phyloP scores from a whole-genome alignment of 1,140 invertebrate genomes.

The Zaprionus kolodkinae region DNA sequence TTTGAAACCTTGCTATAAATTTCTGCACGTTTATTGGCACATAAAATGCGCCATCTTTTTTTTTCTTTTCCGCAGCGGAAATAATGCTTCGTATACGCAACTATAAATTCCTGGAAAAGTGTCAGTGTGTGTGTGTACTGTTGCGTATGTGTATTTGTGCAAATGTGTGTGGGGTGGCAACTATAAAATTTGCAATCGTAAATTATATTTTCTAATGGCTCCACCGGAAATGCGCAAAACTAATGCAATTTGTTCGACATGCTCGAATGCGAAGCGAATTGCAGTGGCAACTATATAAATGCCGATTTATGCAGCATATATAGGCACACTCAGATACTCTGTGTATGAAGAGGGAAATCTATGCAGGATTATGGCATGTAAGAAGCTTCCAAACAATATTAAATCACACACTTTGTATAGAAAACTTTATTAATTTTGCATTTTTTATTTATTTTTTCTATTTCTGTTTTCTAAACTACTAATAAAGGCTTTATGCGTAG shows the following conservation, averaged over 20 bases:
- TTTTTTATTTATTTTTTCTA: too few species aligned
- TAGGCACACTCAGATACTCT: neutral
- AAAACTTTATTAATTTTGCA: too few species aligned
- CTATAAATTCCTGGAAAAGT: constrained; percentile 45
- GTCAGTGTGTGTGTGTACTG: constrained; percentile 2
- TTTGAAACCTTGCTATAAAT: constrained; percentile 50
- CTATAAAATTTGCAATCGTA: constrained; percentile 42
- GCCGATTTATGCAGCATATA: neutral
- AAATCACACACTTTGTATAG: too few species aligned
- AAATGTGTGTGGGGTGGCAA: constrained; percentile 24
- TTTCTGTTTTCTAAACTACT: too few species aligned
- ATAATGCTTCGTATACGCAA: constrained; percentile 42
- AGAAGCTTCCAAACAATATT: too few species aligned
- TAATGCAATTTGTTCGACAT: constrained; percentile 66
- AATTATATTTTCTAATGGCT: constrained; percentile 46
- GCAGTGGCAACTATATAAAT: neutral
- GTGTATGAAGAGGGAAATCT: neutral
- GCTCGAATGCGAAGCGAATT: neutral
- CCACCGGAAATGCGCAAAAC: constrained; percentile 54
- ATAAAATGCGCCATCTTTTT: constrained; percentile 28
- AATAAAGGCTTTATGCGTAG: too few species aligned
- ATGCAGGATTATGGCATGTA: too few species aligned
- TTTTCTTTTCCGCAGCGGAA: neutral
- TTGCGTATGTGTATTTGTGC: neutral
- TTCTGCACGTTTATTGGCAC: constrained; percentile 57